Evolutionary conservation across 2,888 invertebrate species (phyloP).

Genomic region (Andrena chrysosceles): DNA sequence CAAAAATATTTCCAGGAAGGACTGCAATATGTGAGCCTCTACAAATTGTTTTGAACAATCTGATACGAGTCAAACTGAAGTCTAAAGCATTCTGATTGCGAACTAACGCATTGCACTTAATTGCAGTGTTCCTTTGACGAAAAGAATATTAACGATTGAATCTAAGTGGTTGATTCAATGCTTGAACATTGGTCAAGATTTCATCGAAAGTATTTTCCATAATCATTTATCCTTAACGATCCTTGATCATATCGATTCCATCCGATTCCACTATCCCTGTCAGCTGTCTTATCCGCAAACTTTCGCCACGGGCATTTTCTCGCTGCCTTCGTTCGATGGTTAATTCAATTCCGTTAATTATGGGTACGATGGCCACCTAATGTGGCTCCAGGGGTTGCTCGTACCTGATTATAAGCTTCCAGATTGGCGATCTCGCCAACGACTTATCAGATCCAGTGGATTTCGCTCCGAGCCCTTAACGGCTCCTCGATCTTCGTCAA

Average conservation of each 20-base stretch:
- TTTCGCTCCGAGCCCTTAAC: constrained; percentile 10
- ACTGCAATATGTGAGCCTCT: too few species aligned
- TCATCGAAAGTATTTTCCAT: too few species aligned
- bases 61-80: too few species aligned
- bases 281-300: neutral
- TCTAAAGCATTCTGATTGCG: too few species aligned
- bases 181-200: too few species aligned
- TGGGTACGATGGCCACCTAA: constrained; percentile 1
- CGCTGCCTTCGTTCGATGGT: constrained; percentile 30
- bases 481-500: constrained; percentile 31
- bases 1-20: too few species aligned
- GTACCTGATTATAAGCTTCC: constrained; percentile 13
- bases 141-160: too few species aligned
- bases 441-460: constrained; percentile 30
- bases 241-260: neutral
- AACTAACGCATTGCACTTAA: too few species aligned
- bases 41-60: too few species aligned
- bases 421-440: constrained; percentile 34
- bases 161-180: too few species aligned
- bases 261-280: neutral
- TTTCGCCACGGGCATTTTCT: neutral
- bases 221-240: too few species aligned
- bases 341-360: constrained; percentile 46
- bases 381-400: constrained; percentile 6
- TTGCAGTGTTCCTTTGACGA: too few species aligned